Percentiles rank a stretch among this genome's conserved stretches.
These are phyloP conservation scores for Araneus ventricosus DNA, from an alignment of 1,140 invertebrate species.

Conservation along the genomic window DNA sequence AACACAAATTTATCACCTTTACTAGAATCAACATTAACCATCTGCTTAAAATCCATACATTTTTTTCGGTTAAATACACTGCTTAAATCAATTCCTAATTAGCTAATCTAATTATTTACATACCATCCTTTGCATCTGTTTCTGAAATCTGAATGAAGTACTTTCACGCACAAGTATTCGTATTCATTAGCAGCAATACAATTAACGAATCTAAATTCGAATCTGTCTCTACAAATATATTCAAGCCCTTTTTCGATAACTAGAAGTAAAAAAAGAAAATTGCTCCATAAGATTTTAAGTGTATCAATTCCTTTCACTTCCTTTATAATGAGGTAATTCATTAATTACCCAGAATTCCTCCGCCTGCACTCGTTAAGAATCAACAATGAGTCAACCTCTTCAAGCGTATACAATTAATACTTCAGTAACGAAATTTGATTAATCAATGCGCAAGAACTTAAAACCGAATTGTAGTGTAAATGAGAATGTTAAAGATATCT, in stretches of 20 bases:
- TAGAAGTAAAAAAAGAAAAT: background rate
- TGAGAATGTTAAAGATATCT: slow-evolving; percentile 26
- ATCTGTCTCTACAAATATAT: background rate
- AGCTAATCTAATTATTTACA: background rate
- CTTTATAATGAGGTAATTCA: background rate
- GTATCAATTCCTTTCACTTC: slow-evolving; percentile 16
- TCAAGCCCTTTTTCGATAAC: background rate
- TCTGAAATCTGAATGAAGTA: background rate
- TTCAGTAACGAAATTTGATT: slow-evolving; percentile 11
- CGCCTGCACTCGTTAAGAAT: background rate
- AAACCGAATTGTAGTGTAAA: slow-evolving; percentile 19
- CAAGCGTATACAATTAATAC: slow-evolving; percentile 15
- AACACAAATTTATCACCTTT: too few species aligned
- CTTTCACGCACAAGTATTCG: background rate
- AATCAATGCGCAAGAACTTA: slow-evolving; percentile 8
- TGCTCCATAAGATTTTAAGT: background rate
- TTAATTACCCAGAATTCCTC: background rate
- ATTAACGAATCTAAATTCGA: background rate
- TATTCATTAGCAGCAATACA: background rate
- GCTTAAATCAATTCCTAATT: background rate
- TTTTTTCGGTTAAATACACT: background rate
- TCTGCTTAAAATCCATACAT: too few species aligned
- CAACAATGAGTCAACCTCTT: background rate
- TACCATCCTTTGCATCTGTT: background rate
- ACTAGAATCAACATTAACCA: too few species aligned